phyloP scores from a whole-genome alignment of 64 coral and sea anemone species.

The Anthopleura sola region DNA sequence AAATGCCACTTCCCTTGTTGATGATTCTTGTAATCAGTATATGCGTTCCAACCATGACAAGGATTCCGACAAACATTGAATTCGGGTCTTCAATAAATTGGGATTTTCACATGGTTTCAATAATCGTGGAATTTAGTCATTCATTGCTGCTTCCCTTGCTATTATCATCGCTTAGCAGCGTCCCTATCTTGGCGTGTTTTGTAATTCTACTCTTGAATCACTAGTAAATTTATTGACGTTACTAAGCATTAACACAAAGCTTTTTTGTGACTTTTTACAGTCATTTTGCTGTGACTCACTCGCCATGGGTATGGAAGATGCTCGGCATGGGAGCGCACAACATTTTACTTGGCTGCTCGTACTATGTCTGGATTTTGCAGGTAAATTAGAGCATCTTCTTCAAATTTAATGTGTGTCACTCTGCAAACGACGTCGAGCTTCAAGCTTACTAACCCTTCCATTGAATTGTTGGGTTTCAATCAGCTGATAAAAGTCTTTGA shows the following conservation, averaged over 20 bases:
- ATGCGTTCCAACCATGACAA: too few species aligned
- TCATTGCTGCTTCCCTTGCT: background rate
- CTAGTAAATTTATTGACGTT: background rate
- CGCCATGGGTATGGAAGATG: conserved; percentile 50
- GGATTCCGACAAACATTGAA: too few species aligned
- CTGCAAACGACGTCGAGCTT: too few species aligned
- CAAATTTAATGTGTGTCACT: background rate
- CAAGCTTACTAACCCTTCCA: background rate
- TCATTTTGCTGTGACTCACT: conserved; percentile 55
- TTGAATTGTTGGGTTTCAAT: background rate
- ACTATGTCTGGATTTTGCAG: conserved; percentile 64
- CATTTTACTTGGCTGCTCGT: conserved; percentile 49
- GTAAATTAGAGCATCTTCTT: conserved; percentile 5
- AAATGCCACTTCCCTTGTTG: too few species aligned
- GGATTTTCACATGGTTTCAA: background rate
- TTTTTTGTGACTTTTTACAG: conserved; percentile 16
- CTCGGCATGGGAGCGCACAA: conserved; percentile 35
- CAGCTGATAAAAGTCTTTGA: too few species aligned
- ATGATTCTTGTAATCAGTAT: too few species aligned
- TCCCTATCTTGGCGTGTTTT: background rate
- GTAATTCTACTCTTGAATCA: background rate
- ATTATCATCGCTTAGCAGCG: background rate
- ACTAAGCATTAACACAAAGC: background rate
- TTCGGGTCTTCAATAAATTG: too few species aligned
- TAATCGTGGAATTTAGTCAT: too few species aligned